Evolutionary conservation across 2,888 invertebrate species (phyloP).

Genomic region (Aleiodes testaceus): DNA sequence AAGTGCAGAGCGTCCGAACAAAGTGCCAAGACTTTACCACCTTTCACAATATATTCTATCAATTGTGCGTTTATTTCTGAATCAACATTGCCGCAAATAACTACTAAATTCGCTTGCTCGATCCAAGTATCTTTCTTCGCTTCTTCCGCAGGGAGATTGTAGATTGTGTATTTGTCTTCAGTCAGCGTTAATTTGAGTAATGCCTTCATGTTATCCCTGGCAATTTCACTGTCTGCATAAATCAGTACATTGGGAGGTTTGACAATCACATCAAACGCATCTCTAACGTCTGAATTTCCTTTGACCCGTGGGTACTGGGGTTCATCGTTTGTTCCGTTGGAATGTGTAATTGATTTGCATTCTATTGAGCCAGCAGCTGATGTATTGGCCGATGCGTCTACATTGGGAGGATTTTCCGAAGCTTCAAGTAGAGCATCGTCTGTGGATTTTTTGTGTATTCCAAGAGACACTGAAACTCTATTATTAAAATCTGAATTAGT

Average conservation of each 20-base stretch:
- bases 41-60: slow-evolving; percentile 82
- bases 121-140: slow-evolving; percentile 76
- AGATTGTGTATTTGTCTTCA: slow-evolving; percentile 77
- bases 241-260: slow-evolving; percentile 89
- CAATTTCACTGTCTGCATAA: slow-evolving; percentile 84
- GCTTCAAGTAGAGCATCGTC: neutral
- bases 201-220: slow-evolving; percentile 83
- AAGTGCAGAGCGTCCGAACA: slow-evolving; percentile 87
- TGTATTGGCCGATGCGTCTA: neutral
- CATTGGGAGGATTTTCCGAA: too few species aligned
- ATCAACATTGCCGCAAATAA: slow-evolving; percentile 85
- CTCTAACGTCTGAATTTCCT: neutral
- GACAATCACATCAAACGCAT: slow-evolving; percentile 71
- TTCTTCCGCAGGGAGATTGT: slow-evolving; percentile 70
- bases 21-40: slow-evolving; percentile 84
- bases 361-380: too few species aligned
- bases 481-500: slow-evolving; percentile 47
- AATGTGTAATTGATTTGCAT: neutral
- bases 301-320: slow-evolving; percentile 5
- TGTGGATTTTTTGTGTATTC: neutral
- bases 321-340: neutral
- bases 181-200: slow-evolving; percentile 82
- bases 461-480: neutral
- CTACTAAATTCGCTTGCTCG: slow-evolving; percentile 81
- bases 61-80: slow-evolving; percentile 79